phyloP scores from a whole-genome alignment of 1,140 invertebrate species.

The Alviniconcha marisindica region DNA sequence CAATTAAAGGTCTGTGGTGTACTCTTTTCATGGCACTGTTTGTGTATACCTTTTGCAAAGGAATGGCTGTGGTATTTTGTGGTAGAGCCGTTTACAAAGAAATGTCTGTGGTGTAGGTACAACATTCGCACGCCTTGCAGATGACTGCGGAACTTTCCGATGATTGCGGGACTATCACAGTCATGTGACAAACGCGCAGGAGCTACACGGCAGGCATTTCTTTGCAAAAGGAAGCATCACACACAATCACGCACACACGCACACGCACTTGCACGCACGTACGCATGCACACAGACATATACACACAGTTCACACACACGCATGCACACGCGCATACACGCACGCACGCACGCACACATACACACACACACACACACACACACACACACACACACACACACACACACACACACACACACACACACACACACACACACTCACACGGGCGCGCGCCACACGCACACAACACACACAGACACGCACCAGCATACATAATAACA shows the following conservation, averaged over 20 bases:
- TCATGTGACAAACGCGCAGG: neutral
- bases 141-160: neutral
- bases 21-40: too few relatives aligned
- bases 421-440: neutral
- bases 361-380: constrained; percentile 3
- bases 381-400: constrained; percentile 3
- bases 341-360: constrained; percentile 14
- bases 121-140: neutral
- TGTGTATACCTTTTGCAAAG: neutral
- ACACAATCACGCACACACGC: too few relatives aligned
- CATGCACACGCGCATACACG: neutral
- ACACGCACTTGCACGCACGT: too few relatives aligned
- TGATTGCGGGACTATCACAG: neutral
- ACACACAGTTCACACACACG: neutral
- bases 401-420: neutral
- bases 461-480: too few relatives aligned
- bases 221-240: neutral
- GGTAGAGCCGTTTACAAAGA: neutral
- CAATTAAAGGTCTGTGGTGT: too few relatives aligned
- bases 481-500: neutral
- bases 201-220: neutral
- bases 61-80: neutral
- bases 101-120: neutral
- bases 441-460: too few relatives aligned
- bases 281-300: too few relatives aligned